Base-by-base conservation (phyloP, 1,140 invertebrate species). In the Drosophila erecta region DNA sequence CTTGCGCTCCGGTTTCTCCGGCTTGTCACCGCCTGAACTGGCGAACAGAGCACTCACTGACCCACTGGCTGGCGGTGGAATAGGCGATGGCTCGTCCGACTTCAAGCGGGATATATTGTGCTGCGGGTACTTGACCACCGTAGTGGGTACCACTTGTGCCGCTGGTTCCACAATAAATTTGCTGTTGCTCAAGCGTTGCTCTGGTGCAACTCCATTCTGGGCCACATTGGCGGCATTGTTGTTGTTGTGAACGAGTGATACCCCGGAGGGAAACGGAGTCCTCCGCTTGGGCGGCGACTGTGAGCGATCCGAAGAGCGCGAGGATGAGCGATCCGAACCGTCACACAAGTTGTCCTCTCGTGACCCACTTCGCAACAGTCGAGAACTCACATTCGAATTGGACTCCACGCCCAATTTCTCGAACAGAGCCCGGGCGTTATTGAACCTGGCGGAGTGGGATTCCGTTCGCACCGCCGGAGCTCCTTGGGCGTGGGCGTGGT, bases 381-480 rank as follows among this genome's bases (percentile, higher is more conserved):
- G 80, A 1, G 83, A 65, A 47, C 81, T 91, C 3, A 92, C 76
- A 76, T 92, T 94, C 84, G 95, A 95, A 35, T 79, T 91, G 22
- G 90, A 91, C 76, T 96, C 95, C 62, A 96, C 95, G 22, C 97
- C 97, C 59, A 98, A 93, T 87, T 98, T 97, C 92, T 98, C 97
- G 93, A 99, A 98, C 22, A 99, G 94, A 24, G 97, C 97, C 35
- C 97, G 93, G 1, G 98, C 98, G 92, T 96, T 97, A 90, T 98
- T 98, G 92, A 99, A 98, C 50, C 98, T 93, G 15, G 96, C 95
- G 70, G 97, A 95, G 91, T 98, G 97, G 70, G 96, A 97, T 93
- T 98, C 97, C 3, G 96, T 97, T 53, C 97, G 94, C 43, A 96
- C 96, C n/a, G 97, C 95, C 3, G 95, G 96, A 33, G 65, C 66